Percentiles rank a stretch among this genome's conserved stretches.
Evolutionary conservation across 2,888 invertebrate species (phyloP).

Genomic region (Morpho deidamia): DNA sequence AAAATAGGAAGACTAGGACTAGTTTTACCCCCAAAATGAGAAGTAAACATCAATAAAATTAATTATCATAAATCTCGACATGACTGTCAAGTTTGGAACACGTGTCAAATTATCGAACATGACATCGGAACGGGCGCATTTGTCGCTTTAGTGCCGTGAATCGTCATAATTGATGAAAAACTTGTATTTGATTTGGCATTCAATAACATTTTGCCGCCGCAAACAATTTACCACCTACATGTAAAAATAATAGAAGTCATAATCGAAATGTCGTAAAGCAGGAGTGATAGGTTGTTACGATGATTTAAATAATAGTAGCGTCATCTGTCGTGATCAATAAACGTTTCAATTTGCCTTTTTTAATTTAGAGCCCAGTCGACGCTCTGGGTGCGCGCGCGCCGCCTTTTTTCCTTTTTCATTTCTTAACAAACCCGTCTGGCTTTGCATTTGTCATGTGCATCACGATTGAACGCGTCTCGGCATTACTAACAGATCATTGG

Average conservation of each 20-base stretch:
- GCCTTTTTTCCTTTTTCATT: constrained; percentile 16
- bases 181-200: constrained; percentile 18
- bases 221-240: background rate
- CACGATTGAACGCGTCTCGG: constrained; percentile 7
- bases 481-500: constrained; percentile 7
- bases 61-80: constrained; percentile 19
- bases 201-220: too few relatives aligned
- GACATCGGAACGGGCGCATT: constrained; percentile 26
- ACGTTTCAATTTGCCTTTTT: constrained; percentile 37
- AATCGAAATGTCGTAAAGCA: background rate
- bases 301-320: constrained; percentile 31
- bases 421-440: constrained; percentile 25
- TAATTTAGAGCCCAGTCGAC: constrained; percentile 19
- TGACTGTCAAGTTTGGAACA: constrained; percentile 27
- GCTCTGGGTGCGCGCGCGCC: constrained; percentile 26
- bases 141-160: constrained; percentile 20
- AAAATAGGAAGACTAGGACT: too few relatives aligned
- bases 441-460: constrained; percentile 24
- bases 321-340: constrained; percentile 50
- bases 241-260: background rate
- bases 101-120: constrained; percentile 33
- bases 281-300: constrained; percentile 1
- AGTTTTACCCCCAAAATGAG: background rate
- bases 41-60: constrained; percentile 16
- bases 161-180: constrained; percentile 20